Base-by-base conservation (phyloP, 2,888 invertebrate species). In the Brachynemurus nebulosus region DNA sequence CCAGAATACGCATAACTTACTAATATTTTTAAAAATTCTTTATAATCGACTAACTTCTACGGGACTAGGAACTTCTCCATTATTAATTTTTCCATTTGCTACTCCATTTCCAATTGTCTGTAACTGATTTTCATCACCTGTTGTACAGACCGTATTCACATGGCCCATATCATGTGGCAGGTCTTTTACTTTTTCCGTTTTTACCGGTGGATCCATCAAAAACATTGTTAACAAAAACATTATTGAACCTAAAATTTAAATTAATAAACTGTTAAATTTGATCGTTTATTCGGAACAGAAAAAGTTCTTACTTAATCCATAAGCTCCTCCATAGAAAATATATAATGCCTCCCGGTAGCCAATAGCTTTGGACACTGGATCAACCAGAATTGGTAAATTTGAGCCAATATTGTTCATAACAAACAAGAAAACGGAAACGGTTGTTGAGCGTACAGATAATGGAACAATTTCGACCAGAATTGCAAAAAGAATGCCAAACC, bases 341-440 rank as follows among this genome's bases (percentile, higher is more conserved):
- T 84, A 85, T 42, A 91, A 71, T 18, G 89, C 79, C 56, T 84
- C 85, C 52, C 88, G 70, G 63, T 86, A 90, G 7, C 88, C 86
- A 47, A 88, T 79, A 2, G 74, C 71, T 61, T 84, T 82, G 42
- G 86, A 78, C 2, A 89, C 78, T 0, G 89, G 89, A 61, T 89
- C 88, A 2, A 90, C 86, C 7, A 88, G 68, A 55, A 90, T 88
- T 21, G 90, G 90, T 55, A 90, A 67, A 65, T 90, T 90, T 25
- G 90, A 90, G 4, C 90, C 90, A 48, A 90, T 78, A 65, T 90
- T 91, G 68, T 90, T 90, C 86, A 90, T 90, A 2, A 90, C 86
- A 64, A 91, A 91, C 30, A 90, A 70, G 60, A 90, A 90, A 23
- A 89, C 75, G 0, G 89, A 90, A 9, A 90, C 80, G 0, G 86